Evolutionary conservation across 2,888 invertebrate genomes (phyloP), one percentile per base, ranked within the genome.

Genomic region (Ichneumoninae sp.): DNA sequence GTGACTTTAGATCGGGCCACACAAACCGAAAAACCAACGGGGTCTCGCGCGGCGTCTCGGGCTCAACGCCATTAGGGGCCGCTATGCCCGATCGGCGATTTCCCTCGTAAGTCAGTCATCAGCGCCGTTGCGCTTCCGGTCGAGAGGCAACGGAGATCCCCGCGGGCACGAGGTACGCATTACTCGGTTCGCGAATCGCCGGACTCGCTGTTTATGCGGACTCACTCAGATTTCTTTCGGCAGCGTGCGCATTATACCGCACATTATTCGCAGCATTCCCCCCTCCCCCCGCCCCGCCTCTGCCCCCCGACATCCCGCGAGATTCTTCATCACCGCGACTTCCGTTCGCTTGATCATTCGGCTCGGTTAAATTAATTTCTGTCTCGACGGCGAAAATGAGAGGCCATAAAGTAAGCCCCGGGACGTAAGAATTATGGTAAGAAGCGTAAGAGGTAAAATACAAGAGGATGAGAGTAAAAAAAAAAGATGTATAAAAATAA

Each of bases 1-100:
- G 57, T 52, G 70, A 84, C 82, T 83, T 82, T 86, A 82, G 83
- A 86, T 86, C 86, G 78, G 80, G 80, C 80, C 84, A 60, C 80
- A 80, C 83, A 72, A 62, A 75, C 54, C 54, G 68, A 83, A 80
- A 71, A 78, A 62, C 80, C 77, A 68, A 7, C 40, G 47, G n/a
- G 44, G 60, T 54, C 44, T 77, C 22, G 19, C 8, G 22, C 22
- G 13, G 57, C 13, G 26, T 2, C 22, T 10, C 22, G 26, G 10
- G 57, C 57, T 75, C 50, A 47, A 26, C 57, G 33, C 36, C 8
- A 16, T 44, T 44, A 66, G 36, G 47, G 4, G 8, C n/a, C 70
- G 44, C 19, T 50, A 44, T 47, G 40, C 30, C 40, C 22, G 22
- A 57, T 26, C 26, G 47, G 33, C 69, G 47, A 75, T 81, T 81